Conservation (phyloP, 2,888 invertebrate genomes). For the Unio delphinus region DNA sequence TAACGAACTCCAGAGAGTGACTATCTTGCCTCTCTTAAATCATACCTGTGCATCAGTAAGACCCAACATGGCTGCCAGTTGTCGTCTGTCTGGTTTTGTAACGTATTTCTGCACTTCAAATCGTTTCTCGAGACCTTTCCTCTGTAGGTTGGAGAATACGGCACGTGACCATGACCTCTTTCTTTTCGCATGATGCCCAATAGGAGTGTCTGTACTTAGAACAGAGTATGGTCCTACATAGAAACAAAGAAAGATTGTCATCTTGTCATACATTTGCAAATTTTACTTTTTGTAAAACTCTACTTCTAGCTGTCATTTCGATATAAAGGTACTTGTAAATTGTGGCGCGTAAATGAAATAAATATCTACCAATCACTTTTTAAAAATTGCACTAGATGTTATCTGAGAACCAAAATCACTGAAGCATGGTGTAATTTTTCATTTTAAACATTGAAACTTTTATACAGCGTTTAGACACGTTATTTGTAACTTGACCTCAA, state of each 20-base stretch:
- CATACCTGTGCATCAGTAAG: slow-evolving; percentile 92
- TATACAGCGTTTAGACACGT: no score
- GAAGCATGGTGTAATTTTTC: no score
- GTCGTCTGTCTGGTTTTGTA: slow-evolving; percentile 93
- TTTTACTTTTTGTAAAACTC: no score
- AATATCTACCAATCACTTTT: no score
- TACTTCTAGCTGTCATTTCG: no score
- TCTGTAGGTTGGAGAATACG: slow-evolving; percentile 92
- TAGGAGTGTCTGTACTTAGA: slow-evolving; percentile 51
- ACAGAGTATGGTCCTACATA: slow-evolving; percentile 62
- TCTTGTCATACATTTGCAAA: background rate
- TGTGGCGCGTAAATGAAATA: no score
- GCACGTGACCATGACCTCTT: slow-evolving; percentile 96
- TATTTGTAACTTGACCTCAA: no score
- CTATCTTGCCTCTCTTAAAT: background rate
- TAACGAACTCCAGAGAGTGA: no score
- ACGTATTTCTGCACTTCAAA: slow-evolving; percentile 97
- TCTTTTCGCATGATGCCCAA: slow-evolving; percentile 74
- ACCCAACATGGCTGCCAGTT: slow-evolving; percentile 91
- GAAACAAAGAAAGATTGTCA: slow-evolving; percentile 3
- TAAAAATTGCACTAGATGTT: no score
- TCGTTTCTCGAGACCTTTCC: slow-evolving; percentile 92
- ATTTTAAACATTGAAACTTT: no score
- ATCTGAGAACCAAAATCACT: no score
- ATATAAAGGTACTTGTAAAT: no score